A percentile compares a stretch with the other conserved stretches of the same genome.
Conservation (phyloP, 2,888 invertebrate genomes). For the Hyposoter dolosus region DNA sequence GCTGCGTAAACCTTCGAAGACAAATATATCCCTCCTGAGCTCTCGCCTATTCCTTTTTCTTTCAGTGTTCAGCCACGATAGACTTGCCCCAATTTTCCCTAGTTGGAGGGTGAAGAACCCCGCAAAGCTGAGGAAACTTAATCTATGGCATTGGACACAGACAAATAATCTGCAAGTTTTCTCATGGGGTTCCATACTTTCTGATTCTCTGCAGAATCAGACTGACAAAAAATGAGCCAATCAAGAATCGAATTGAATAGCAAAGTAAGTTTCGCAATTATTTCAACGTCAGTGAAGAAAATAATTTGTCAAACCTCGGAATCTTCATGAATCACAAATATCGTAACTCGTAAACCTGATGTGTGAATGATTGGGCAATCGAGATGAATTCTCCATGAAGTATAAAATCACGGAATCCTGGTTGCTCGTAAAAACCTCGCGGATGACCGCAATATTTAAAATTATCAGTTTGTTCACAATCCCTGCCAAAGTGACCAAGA, state of each 20-base stretch:
- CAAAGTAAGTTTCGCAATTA: background rate
- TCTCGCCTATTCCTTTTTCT: constrained; percentile 17
- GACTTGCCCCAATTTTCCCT: constrained; percentile 12
- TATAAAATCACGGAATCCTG: background rate
- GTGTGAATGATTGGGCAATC: background rate
- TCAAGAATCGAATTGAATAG: background rate
- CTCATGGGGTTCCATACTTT: constrained; percentile 22
- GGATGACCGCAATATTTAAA: background rate
- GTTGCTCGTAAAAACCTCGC: background rate
- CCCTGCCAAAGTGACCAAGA: background rate
- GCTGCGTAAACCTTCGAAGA: constrained; percentile 2
- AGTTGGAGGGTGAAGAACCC: background rate
- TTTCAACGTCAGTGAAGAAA: background rate
- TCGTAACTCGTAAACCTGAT: background rate
- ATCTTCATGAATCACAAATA: background rate
- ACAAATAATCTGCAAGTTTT: constrained; percentile 31
- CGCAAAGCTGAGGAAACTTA: constrained; percentile 20
- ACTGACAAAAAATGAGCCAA: background rate
- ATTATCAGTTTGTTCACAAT: background rate
- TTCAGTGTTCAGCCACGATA: background rate
- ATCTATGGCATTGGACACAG: constrained; percentile 56
- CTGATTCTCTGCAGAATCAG: constrained; percentile 20
- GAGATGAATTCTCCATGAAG: background rate
- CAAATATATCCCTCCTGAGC: constrained; percentile 7
- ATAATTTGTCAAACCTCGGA: background rate